Evolutionary conservation across 1,140 invertebrate species (phyloP), one percentile per base, ranked within the genome.

Genomic region (Sitophilus oryzae): DNA sequence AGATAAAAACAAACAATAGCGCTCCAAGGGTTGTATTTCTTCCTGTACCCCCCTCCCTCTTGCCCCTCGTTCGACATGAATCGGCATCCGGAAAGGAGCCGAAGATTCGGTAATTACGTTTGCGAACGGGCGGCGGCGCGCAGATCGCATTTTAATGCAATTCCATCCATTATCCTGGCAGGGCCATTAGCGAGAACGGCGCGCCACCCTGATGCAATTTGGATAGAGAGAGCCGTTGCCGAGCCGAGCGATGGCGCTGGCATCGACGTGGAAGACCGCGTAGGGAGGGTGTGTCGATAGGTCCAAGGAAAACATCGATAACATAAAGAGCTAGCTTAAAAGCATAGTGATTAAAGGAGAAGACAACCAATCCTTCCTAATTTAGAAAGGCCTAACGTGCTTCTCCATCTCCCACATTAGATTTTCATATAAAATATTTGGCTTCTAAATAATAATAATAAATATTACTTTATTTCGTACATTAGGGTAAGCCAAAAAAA

Each of bases 121-220:
- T 69, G 61, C 63, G 63, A 56, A 59, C 59, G 59, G 67, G 65
- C 63, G 67, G 61, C 68, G n/a, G n/a, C 65, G 68, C 69, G 69
- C 70, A 71, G 70, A 71, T 72, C 70, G 69, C 70, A 71, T 72
- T 72, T 72, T 72, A 72, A 72, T 72, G 69, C 70, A 72, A 72
- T 72, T 72, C 69, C 67, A 72, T 72, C 70, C 70, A 72, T 72
- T 72, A 72, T 70, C 62, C 59, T 66, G 70, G 68, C 65, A 67
- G 64, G 58, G 62, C 70, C 70, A 72, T 72, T 72, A 72, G 67
- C 70, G 68, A 66, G 66, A n/a, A n/a, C n/a, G n/a, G n/a, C n/a
- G n/a, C n/a, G n/a, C n/a, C 61, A 60, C 64, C 65, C 64, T 68
- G 66, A 71, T 71, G 67, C 69, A 71, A 71, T 71, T 71, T 71